Conservation (phyloP, 1,140 invertebrate genomes). For the Spodoptera litura region DNA sequence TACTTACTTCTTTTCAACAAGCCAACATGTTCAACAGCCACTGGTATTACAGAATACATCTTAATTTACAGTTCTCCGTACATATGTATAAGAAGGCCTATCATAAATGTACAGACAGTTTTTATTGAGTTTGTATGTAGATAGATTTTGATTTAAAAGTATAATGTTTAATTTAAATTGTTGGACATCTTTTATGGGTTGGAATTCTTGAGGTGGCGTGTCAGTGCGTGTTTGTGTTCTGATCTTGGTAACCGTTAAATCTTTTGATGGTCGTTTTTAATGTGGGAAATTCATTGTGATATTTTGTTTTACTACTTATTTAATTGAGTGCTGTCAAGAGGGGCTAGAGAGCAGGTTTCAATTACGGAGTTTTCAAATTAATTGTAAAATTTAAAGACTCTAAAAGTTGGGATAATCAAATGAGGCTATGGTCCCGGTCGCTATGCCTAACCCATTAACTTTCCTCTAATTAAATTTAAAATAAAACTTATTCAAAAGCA, state of each 20-base stretch:
- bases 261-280: not conserved
- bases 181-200: constrained; percentile 13
- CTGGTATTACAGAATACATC: constrained; percentile 22
- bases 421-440: no score
- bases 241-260: not conserved
- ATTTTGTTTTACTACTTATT: no score
- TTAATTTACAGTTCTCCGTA: not conserved
- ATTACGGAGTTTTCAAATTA: no score
- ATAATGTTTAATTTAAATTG: constrained; percentile 34
- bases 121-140: constrained; percentile 15
- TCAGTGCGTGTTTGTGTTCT: not conserved
- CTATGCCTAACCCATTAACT: no score
- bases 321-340: no score
- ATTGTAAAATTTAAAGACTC: no score
- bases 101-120: constrained; percentile 19
- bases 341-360: no score
- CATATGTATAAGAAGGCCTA: not conserved
- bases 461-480: no score
- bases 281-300: no score
- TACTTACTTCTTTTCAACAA: not conserved
- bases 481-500: no score
- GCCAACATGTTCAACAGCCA: not conserved
- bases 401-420: no score
- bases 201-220: not conserved
- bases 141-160: constrained; percentile 28